Conservation (phyloP, 2,113 vertebrate genomes). For the Myiagra hebetior region DNA sequence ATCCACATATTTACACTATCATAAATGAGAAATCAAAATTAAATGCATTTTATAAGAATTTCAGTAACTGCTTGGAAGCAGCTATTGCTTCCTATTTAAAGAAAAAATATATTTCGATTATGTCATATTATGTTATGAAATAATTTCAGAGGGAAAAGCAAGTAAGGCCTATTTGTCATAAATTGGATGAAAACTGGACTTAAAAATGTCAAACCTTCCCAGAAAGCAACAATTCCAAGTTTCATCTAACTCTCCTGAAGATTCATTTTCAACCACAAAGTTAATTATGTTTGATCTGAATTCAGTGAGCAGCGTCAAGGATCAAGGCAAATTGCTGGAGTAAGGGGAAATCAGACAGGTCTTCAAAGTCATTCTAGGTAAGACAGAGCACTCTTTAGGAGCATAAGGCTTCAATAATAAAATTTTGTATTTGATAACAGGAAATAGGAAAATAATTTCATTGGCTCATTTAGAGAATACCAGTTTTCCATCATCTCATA, state of each 20-base stretch:
- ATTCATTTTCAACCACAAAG: slow-evolving; percentile 27
- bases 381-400: slow-evolving; percentile 36
- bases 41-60: background rate
- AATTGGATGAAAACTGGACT: background rate
- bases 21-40: background rate
- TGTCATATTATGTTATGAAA: background rate
- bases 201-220: background rate
- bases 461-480: slow-evolving; percentile 21
- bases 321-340: slow-evolving; percentile 42
- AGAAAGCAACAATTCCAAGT: slow-evolving; percentile 10
- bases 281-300: slow-evolving; percentile 39
- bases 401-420: slow-evolving; percentile 33
- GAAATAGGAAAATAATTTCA: slow-evolving; percentile 61
- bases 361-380: slow-evolving; percentile 55
- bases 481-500: slow-evolving; percentile 24
- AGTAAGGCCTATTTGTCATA: background rate
- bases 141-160: background rate
- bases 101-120: background rate
- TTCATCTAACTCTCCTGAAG: background rate
- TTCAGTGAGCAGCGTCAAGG: background rate
- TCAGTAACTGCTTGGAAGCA: background rate
- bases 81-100: background rate
- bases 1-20: background rate
- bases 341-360: slow-evolving; percentile 34
- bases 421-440: slow-evolving; percentile 48